These are phyloP conservation scores for Melanotaenia parkinsoni DNA, from an alignment of 2,797 vertebrate genomes.

Conservation along the genomic window DNA sequence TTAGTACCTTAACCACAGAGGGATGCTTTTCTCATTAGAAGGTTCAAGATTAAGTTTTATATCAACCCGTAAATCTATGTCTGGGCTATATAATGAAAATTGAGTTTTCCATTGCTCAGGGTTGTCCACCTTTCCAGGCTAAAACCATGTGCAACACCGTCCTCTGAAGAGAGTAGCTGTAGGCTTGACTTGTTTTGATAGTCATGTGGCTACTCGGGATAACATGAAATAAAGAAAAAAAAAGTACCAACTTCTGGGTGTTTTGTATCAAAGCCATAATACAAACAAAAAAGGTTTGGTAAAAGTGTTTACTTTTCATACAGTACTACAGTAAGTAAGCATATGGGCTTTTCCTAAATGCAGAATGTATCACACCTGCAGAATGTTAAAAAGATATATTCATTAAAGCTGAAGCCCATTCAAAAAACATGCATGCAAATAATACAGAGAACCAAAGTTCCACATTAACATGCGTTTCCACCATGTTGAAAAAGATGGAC, in stretches of 20 bases:
- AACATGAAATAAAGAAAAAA: neutral
- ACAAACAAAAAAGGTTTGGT: neutral
- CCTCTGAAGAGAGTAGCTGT: neutral
- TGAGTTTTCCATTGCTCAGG: neutral
- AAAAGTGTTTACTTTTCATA: too few relatives aligned
- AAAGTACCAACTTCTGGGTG: neutral
- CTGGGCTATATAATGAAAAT: conserved; percentile 4
- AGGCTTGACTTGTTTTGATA: conserved; percentile 5
- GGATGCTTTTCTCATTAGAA: conserved; percentile 11
- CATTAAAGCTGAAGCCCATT: neutral
- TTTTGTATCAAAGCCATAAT: neutral
- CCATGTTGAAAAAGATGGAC: conserved; percentile 26
- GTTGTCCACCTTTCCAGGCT: neutral
- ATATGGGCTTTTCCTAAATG: neutral
- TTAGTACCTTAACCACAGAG: neutral
- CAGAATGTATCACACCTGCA: neutral
- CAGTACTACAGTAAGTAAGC: too few relatives aligned
- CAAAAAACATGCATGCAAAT: conserved; percentile 22
- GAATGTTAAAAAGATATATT: neutral
- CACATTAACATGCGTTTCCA: conserved; percentile 57
- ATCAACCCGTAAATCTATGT: neutral
- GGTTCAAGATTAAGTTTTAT: neutral
- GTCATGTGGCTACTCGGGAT: neutral
- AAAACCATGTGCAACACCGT: neutral
- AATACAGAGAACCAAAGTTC: conserved; percentile 52